Conservation (phyloP, 2,113 vertebrate species). For the Ammodytes dubius region DNA sequence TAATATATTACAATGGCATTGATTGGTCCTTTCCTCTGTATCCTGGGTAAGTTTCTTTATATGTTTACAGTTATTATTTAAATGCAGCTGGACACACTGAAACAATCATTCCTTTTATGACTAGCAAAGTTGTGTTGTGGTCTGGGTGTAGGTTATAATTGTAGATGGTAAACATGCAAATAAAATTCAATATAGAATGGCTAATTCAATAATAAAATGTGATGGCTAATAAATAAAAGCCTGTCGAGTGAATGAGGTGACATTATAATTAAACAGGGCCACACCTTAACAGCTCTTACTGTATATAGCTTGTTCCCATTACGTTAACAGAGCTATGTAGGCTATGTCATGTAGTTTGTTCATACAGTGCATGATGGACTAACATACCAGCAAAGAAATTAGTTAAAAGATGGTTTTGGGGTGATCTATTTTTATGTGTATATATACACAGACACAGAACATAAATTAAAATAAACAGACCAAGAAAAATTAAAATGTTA, state of each 20-base stretch:
- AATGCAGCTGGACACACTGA: background rate
- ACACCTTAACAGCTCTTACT: constrained; percentile 16
- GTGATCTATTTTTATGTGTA: background rate
- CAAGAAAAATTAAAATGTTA: background rate
- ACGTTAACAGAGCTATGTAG: background rate
- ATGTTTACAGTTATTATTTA: background rate
- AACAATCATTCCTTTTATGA: background rate
- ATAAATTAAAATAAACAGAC: background rate
- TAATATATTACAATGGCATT: constrained; percentile 49
- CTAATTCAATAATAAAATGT: background rate
- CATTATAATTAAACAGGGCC: background rate
- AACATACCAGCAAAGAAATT: background rate
- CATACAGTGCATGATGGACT: background rate
- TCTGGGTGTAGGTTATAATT: background rate
- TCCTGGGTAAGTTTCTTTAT: constrained; percentile 64
- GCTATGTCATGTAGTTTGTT: background rate
- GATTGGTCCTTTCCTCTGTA: constrained; percentile 5
- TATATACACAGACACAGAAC: background rate
- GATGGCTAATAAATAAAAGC: background rate
- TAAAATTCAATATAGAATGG: background rate
- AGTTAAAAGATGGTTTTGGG: background rate
- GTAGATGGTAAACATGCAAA: background rate
- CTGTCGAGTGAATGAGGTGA: background rate
- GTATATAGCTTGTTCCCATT: background rate
- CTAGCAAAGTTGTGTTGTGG: background rate